Evolutionary conservation across 2,113 vertebrate genomes (phyloP).

Genomic region (Cyprinodon brontotheroides): DNA sequence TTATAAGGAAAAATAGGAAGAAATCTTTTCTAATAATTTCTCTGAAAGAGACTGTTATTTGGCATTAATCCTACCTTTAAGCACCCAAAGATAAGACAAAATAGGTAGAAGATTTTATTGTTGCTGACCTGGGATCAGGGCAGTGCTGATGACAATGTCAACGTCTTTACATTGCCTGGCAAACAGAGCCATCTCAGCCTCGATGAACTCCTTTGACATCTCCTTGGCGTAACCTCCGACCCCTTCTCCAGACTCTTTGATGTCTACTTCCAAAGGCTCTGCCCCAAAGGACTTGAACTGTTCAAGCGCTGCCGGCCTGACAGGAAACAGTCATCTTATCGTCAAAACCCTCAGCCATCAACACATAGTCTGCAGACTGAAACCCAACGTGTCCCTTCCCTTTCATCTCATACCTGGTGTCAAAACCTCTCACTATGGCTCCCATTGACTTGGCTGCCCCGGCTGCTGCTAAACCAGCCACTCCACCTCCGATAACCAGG

Average conservation of each 20-base stretch:
- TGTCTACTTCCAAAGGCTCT: slow-evolving; percentile 75
- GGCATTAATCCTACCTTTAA: not conserved
- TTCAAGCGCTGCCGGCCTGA: slow-evolving; percentile 78
- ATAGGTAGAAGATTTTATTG: not conserved
- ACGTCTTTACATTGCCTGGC: slow-evolving; percentile 78
- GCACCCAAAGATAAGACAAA: not conserved
- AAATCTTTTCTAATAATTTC: no score
- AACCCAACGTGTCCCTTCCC: no score
- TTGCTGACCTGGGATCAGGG: slow-evolving; percentile 79
- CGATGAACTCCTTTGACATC: slow-evolving; percentile 82
- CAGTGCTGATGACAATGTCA: slow-evolving; percentile 76
- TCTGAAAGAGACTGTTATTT: no score
- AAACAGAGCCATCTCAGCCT: slow-evolving; percentile 80
- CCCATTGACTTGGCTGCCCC: slow-evolving; percentile 85
- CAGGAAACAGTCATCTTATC: not conserved
- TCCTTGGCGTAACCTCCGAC: slow-evolving; percentile 81
- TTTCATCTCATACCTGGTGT: slow-evolving; percentile 72
- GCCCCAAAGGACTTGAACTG: slow-evolving; percentile 83
- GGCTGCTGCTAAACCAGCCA: slow-evolving; percentile 84
- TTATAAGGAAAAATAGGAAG: no score
- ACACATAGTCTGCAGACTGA: not conserved
- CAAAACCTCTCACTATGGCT: slow-evolving; percentile 84
- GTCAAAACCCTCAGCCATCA: not conserved
- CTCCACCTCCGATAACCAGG: slow-evolving; percentile 83
- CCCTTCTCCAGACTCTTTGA: slow-evolving; percentile 78